A percentile compares a stretch with the other conserved stretches of the same genome.
Evolutionary conservation across 2,113 vertebrate species (phyloP).

Genomic region (Axis porcinus): DNA sequence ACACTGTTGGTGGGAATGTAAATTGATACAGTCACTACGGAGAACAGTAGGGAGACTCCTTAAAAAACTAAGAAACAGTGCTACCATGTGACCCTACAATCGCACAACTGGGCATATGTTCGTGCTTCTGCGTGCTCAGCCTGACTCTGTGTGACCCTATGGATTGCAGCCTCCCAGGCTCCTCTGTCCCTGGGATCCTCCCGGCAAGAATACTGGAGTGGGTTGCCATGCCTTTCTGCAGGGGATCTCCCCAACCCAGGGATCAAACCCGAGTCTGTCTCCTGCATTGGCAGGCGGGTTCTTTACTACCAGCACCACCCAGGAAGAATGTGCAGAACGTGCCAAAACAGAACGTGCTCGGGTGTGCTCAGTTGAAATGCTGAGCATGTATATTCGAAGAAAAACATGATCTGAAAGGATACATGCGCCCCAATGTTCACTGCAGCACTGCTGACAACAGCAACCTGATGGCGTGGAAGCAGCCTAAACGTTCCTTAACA

Average conservation of each 20-base stretch:
- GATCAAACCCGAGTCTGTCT: neutral
- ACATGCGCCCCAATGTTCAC: neutral
- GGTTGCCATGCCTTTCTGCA: neutral
- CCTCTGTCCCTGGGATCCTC: neutral
- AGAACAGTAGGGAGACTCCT: neutral
- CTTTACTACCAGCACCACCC: neutral
- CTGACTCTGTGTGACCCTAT: neutral
- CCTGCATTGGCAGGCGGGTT: neutral
- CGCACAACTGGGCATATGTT: neutral
- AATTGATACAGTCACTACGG: neutral
- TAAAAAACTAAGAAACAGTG: neutral
- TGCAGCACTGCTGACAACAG: neutral
- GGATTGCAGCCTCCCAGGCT: neutral
- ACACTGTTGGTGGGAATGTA: neutral
- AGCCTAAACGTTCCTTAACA: neutral
- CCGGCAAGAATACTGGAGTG: neutral
- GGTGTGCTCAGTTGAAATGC: neutral
- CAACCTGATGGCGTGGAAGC: neutral
- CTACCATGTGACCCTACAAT: neutral
- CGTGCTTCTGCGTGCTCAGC: neutral
- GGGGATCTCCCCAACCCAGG: neutral
- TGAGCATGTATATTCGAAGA: neutral
- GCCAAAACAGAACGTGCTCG: neutral
- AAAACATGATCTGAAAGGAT: neutral
- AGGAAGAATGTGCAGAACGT: neutral